phyloP scores from a whole-genome alignment of 2,797 vertebrate species.

The Onychomys torridus region DNA sequence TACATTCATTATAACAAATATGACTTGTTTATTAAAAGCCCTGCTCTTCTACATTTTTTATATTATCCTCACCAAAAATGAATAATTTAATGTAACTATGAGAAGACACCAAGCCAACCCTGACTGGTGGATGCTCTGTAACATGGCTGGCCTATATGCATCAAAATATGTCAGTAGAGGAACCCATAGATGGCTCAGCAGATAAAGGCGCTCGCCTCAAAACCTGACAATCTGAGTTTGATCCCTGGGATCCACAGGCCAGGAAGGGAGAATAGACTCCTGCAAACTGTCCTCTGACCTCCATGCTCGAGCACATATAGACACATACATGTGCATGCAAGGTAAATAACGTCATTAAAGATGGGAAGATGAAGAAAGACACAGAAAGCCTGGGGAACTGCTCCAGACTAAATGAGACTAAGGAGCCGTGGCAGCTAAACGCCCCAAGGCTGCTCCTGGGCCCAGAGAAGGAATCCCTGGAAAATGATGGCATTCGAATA shows the following conservation, averaged over 20 bases:
- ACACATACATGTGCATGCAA: background rate
- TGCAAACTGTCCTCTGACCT: background rate
- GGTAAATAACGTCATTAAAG: background rate
- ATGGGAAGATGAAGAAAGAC: background rate
- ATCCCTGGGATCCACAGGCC: too few relatives aligned
- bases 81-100: background rate
- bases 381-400: background rate
- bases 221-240: background rate
- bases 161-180: background rate
- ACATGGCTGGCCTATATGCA: background rate
- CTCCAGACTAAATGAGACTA: background rate
- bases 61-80: background rate
- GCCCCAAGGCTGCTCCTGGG: background rate
- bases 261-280: background rate
- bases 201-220: background rate
- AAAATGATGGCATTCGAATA: background rate
- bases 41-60: background rate
- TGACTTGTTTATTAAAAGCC: constrained; percentile 2
- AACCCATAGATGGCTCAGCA: background rate
- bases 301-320: background rate
- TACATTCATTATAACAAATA: background rate
- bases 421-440: background rate
- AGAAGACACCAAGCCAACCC: background rate
- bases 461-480: background rate
- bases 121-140: background rate